Evolutionary conservation across 2,797 vertebrate genomes (phyloP).

Genomic region (Pseudotriccus pelzelni): DNA sequence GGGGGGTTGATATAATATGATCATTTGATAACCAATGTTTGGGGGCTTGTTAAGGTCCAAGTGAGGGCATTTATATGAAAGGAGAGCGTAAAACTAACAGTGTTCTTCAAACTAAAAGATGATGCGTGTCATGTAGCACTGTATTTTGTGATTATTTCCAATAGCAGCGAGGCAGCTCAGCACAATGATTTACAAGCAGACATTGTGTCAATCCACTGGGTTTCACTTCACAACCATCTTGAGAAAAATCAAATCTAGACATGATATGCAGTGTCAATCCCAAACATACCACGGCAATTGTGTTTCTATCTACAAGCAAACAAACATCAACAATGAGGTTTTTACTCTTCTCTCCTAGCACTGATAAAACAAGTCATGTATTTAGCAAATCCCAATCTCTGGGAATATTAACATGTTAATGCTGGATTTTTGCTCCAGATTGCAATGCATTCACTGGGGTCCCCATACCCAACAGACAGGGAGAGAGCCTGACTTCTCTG

Average conservation of each 20-base stretch:
- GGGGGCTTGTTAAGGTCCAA: conserved; percentile 72
- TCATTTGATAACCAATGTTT: conserved; percentile 66
- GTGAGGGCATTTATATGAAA: conserved; percentile 54
- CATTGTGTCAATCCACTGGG: not conserved
- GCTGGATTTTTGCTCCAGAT: not conserved
- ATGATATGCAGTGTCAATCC: not conserved
- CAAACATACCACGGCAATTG: not conserved
- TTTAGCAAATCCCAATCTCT: not conserved
- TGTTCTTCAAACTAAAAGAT: conserved; percentile 22
- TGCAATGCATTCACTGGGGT: not conserved
- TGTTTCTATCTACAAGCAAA: not conserved
- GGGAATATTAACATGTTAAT: not conserved
- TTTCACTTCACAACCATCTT: conserved; percentile 15
- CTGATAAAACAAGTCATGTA: not conserved
- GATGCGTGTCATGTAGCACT: not conserved
- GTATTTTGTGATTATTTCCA: not conserved
- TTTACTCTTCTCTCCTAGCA: not conserved
- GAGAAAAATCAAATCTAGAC: conserved; percentile 46
- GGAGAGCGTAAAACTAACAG: conserved; percentile 57
- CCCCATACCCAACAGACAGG: fast-evolving
- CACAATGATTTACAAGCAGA: not conserved
- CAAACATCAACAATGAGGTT: not conserved
- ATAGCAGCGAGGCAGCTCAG: conserved; percentile 2
- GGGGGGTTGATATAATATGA: conserved; percentile 30
- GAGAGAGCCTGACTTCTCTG: not conserved